Evolutionary conservation across 1,140 invertebrate species (phyloP), one percentile per base, ranked within the genome.

Genomic region (Heterodera carotae): DNA sequence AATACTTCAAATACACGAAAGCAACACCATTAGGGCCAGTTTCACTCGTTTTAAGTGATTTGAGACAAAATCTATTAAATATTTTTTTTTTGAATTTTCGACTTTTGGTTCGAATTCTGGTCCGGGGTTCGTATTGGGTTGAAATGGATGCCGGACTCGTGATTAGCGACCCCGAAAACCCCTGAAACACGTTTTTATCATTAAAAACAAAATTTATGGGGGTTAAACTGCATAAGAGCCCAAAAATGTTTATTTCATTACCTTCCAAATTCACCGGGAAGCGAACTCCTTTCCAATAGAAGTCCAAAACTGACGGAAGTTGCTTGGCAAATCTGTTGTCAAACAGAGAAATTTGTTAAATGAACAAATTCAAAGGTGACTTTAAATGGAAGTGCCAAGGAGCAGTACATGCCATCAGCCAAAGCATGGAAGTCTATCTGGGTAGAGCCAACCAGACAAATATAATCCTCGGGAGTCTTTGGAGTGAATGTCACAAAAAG

Each of bases 361-460:
- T 34, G 8, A 25, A 62, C n/a, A 59, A 18, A 8, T 73, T 18
- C 15, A 62, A 7, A 59, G 22, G 25, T 31, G 25, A 74, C 72
- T 27, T 78, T 78, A 67, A 78, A 78, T 0, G 77, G 77, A 31
- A 78, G 67, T 12, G 75, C 67, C 29, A 78, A 33, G n/a, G 75
- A 64, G 31, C 77, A 78, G 29, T 59, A 69, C 27, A 43, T 64
- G n/a, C 29, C 39, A 60, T 64, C 72, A 7, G 75, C 75, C 60
- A 78, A 36, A 27, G 71, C 75, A 77, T 78, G 69, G 48, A 78
- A 78, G 39, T 78, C 69, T 12, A 78, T 78, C 53, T 69, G 77
- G n/a, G 53, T 39, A 4, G 48, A 34, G 18, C 77, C 77, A 43
- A 78, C 43, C 36, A 78, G 60, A 48, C 77, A 78, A 22, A 78